These are phyloP conservation scores for Habrosyne pyritoides DNA, from an alignment of 2,888 invertebrate species.

Conservation along the genomic window DNA sequence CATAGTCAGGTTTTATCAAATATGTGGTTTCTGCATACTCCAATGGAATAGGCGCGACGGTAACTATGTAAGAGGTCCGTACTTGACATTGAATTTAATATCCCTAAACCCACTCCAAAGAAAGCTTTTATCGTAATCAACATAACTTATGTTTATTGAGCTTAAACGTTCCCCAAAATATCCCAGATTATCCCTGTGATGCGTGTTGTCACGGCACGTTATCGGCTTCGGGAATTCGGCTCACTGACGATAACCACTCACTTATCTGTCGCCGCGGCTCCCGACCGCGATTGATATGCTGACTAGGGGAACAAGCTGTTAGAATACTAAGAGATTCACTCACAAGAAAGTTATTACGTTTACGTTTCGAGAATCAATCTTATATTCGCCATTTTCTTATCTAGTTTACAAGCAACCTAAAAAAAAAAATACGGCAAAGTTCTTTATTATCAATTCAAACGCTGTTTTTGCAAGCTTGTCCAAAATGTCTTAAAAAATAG, in stretches of 20 bases:
- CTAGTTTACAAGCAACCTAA: background rate
- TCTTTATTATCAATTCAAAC: background rate
- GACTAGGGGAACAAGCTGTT: conserved; percentile 20
- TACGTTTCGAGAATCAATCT: background rate
- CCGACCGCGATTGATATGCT: conserved; percentile 50
- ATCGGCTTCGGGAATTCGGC: conserved; percentile 62
- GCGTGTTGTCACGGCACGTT: conserved; percentile 67
- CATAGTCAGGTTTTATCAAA: too few species aligned
- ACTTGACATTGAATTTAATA: conserved; percentile 30
- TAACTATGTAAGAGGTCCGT: too few species aligned
- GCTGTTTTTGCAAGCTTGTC: background rate
- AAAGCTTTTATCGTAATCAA: conserved; percentile 48
- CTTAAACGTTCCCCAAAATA: conserved; percentile 44
- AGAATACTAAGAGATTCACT: background rate
- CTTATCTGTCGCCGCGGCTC: conserved; percentile 62
- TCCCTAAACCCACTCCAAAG: conserved; percentile 23
- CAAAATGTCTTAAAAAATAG: conserved; percentile 31
- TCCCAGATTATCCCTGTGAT: conserved; percentile 53
- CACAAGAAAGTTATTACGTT: background rate
- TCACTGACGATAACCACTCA: conserved; percentile 65
- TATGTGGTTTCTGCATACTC: too few species aligned
- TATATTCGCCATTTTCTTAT: background rate
- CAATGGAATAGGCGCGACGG: too few species aligned
- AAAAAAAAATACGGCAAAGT: background rate
- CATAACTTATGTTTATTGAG: conserved; percentile 48